Conservation (phyloP, 2,888 invertebrate species). For the Dexiosoma caninum region DNA sequence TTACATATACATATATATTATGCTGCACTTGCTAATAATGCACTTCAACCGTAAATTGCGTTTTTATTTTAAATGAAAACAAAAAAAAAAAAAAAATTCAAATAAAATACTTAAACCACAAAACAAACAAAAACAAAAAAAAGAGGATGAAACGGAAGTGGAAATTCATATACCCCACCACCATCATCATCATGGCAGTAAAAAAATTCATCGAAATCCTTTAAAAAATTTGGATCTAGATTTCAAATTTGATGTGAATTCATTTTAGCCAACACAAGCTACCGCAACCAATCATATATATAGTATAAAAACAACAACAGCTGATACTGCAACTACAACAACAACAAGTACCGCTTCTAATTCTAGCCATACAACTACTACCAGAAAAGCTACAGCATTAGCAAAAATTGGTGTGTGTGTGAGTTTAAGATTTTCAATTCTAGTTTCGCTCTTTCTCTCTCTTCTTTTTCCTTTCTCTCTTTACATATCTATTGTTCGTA, state of each 20-base stretch:
- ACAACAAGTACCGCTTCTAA: background rate
- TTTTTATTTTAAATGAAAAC: slow-evolving; percentile 37
- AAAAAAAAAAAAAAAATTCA: slow-evolving; percentile 19
- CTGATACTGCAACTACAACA: slow-evolving; percentile 6
- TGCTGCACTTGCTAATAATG: slow-evolving; percentile 61
- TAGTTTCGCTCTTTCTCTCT: slow-evolving; percentile 49
- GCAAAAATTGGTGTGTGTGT: slow-evolving; percentile 59
- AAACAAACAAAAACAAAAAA: slow-evolving; percentile 23
- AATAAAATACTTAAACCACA: slow-evolving; percentile 6
- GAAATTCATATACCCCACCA: slow-evolving; percentile 74
- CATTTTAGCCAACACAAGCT: slow-evolving; percentile 70
- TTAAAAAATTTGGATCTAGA: slow-evolving; percentile 75
- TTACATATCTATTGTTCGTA: background rate
- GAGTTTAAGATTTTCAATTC: slow-evolving; percentile 54
- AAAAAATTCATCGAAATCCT: slow-evolving; percentile 73
- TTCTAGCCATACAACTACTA: slow-evolving; percentile 7
- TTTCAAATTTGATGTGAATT: slow-evolving; percentile 76
- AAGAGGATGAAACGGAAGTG: slow-evolving; percentile 70
- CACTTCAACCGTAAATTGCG: slow-evolving; percentile 53
- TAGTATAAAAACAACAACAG: slow-evolving; percentile 13
- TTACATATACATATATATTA: slow-evolving; percentile 6
- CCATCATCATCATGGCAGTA: slow-evolving; percentile 75
- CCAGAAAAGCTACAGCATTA: slow-evolving; percentile 32
- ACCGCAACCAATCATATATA: background rate
- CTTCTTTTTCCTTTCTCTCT: background rate